Conservation (phyloP, 2,797 vertebrate species). For the Mus caroli region DNA sequence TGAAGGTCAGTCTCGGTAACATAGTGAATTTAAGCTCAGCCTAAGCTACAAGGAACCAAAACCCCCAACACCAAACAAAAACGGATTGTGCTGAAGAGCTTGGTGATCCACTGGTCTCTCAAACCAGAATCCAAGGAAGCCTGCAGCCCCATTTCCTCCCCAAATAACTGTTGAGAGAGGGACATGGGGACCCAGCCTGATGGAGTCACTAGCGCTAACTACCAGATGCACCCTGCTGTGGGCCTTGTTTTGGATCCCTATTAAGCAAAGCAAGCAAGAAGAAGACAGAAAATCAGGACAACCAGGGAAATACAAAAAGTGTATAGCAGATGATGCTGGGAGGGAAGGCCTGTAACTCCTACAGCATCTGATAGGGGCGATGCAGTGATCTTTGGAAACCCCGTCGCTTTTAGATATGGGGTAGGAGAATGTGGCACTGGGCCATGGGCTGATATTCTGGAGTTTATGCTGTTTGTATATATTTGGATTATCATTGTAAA, state of each 20-base stretch:
- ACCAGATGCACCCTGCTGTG: not conserved
- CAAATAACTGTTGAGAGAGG: not conserved
- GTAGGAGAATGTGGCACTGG: not conserved
- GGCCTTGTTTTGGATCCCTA: not conserved
- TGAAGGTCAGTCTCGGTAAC: not conserved
- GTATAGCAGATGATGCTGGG: not conserved
- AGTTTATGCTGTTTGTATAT: not conserved
- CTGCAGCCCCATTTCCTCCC: not conserved
- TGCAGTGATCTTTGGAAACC: not conserved
- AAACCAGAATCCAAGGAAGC: not conserved
- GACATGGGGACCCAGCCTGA: not conserved
- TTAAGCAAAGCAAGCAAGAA: constrained; percentile 20
- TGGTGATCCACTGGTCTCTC: not conserved
- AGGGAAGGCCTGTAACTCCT: not conserved
- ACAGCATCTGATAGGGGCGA: not conserved
- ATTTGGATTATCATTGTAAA: not conserved
- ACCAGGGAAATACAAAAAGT: not conserved
- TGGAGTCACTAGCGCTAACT: not conserved
- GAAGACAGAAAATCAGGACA: not conserved
- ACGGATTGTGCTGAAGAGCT: no score
- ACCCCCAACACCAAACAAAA: not conserved
- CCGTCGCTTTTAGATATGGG: not conserved
- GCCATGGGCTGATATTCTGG: no score
- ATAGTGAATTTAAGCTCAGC: not conserved
- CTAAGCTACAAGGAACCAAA: not conserved